phyloP scores from a whole-genome alignment of 2,797 vertebrate genomes.

The Enteromius fasciolatus region DNA sequence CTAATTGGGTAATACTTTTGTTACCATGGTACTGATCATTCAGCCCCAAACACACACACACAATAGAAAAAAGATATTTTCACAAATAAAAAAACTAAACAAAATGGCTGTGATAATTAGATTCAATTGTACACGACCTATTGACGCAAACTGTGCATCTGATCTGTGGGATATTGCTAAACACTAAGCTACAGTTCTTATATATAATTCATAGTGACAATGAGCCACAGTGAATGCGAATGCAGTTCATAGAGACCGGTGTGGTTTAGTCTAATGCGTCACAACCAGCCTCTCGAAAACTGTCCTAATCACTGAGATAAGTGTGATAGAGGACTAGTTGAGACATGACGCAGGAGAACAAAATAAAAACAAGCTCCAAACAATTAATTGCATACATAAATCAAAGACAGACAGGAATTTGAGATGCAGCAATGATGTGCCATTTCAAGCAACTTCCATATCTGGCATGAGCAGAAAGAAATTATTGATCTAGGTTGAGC shows the following conservation, averaged over 20 bases:
- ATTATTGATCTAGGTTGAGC: slow-evolving; percentile 26
- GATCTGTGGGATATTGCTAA: not conserved
- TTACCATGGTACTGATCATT: not conserved
- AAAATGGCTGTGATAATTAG: not conserved
- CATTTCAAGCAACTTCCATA: slow-evolving; percentile 26
- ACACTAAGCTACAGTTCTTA: not conserved
- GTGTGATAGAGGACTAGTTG: not conserved
- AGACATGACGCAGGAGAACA: not conserved
- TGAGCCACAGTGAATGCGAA: not conserved
- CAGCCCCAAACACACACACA: not conserved
- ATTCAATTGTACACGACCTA: not conserved
- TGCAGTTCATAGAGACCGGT: not conserved
- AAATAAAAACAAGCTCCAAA: not conserved
- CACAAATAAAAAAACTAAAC: not conserved
- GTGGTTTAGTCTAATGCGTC: not conserved
- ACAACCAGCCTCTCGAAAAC: not conserved
- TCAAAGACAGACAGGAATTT: slow-evolving; percentile 5
- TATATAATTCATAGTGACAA: not conserved
- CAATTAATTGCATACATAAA: slow-evolving; percentile 8
- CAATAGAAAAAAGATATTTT: not conserved
- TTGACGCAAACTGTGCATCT: not conserved
- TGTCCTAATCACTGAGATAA: not conserved
- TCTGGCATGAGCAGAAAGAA: slow-evolving; percentile 10
- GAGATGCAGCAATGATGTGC: slow-evolving; percentile 17
- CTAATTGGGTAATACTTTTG: not conserved